phyloP scores from a whole-genome alignment of 2,888 invertebrate species.

The Mechanitis mazaeus region DNA sequence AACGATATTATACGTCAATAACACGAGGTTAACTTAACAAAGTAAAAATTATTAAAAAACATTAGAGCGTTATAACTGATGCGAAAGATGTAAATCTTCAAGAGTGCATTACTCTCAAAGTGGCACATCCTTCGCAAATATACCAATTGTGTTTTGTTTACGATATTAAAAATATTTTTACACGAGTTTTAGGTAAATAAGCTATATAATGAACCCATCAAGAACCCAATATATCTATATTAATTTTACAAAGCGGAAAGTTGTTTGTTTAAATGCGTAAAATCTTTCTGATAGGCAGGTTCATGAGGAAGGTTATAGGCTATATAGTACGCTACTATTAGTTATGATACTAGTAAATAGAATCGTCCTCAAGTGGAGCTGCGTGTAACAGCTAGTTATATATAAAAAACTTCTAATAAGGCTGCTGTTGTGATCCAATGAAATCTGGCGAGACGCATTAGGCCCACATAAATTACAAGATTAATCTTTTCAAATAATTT shows the following conservation, averaged over 20 bases:
- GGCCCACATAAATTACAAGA: constrained; percentile 72
- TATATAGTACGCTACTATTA: too few species aligned
- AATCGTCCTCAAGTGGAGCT: too few species aligned
- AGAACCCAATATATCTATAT: too few species aligned
- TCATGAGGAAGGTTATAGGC: too few species aligned
- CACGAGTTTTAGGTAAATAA: too few species aligned
- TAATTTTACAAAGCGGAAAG: too few species aligned
- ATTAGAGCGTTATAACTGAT: constrained; percentile 53
- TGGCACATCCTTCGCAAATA: constrained; percentile 55
- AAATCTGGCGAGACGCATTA: constrained; percentile 63
- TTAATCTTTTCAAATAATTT: constrained; percentile 77
- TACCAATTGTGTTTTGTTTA: constrained; percentile 8
- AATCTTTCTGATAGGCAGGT: too few species aligned
- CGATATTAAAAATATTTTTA: too few species aligned
- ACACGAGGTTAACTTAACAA: constrained; percentile 35
- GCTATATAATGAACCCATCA: too few species aligned
- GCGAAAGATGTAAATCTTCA: constrained; percentile 69
- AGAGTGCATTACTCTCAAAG: constrained; percentile 72
- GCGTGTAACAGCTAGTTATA: constrained; percentile 12
- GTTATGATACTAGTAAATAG: too few species aligned
- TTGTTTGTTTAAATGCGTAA: too few species aligned
- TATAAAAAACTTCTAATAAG: constrained; percentile 39
- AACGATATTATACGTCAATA: constrained; percentile 19
- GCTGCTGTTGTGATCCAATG: constrained; percentile 24
- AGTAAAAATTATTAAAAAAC: constrained; percentile 63